Base-by-base conservation (phyloP, 2,113 vertebrate genomes). In the Aramus guarauna region DNA sequence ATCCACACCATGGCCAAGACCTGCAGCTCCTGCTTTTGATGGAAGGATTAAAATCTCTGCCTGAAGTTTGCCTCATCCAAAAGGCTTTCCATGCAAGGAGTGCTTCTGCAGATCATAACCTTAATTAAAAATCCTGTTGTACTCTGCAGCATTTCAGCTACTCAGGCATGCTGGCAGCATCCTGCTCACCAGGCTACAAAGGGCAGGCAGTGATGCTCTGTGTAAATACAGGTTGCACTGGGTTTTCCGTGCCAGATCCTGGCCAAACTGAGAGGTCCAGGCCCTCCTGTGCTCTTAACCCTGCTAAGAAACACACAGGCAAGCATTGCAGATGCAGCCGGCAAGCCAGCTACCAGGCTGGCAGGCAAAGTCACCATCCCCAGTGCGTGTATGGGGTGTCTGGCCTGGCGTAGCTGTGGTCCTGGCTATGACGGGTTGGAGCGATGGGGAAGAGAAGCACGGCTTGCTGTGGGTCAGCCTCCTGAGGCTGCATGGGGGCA, bases 51-150 rank as follows among this genome's bases (percentile, higher is more conserved):
- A 64, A 81, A 26, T 82, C 64, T 68, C 43, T 21, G 9, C 66
- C 55, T 92, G 34, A 91, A 77, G 30, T 71, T 69, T 88, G 58
- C 36, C 23, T 56, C 32, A 19, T 83, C 64, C 75, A 52, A 87
- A 71, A 91, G 60, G 23, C 43, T 87, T 92, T 81, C 45, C 24
- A 4, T 41, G 58, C 71, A 80, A 85, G 55, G 36, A 60, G 22
- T 69, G 34, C 30, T 79, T 91, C 62, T 73, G 59, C 48, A 75
- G 56, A 91, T 75, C 56, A 39, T 82, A 82, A 72, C 36, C 16
- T 82, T 92, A 78, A 62, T 91, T 88, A 73, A 85, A 90, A 90
- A 76, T 78, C 58, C 59, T 69, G 8, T 85, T 88, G 87, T 94
- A n/a, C 74, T 63, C 66, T 87, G 72, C 72, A 85, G 85, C 77